Conservation (phyloP, 2,888 invertebrate species). For the Tenthredo distinguenda region DNA sequence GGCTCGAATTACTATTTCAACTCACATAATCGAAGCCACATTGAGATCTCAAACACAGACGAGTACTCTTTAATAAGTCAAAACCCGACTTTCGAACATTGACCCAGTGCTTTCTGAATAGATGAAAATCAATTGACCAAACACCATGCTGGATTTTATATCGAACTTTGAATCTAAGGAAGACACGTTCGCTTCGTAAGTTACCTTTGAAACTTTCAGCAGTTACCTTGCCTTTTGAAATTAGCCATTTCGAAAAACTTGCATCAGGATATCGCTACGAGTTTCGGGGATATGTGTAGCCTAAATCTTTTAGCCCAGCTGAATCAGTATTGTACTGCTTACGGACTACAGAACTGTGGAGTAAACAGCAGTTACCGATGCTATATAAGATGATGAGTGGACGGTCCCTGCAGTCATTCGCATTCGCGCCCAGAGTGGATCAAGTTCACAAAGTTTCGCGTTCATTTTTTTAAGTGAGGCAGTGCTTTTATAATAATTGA, state of each 20-base stretch:
- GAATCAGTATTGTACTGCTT: background rate
- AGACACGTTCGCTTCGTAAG: background rate
- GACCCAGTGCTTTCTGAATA: background rate
- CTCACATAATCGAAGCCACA: background rate
- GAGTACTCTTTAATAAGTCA: background rate
- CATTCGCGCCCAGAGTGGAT: conserved; percentile 37
- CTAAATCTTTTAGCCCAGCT: background rate
- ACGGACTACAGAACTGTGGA: conserved; percentile 6
- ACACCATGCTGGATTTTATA: background rate
- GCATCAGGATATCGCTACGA: background rate
- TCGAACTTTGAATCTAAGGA: background rate
- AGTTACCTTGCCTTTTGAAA: background rate
- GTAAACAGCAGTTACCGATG: conserved; percentile 60
- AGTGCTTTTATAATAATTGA: background rate
- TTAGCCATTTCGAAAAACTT: background rate
- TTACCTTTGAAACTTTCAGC: background rate
- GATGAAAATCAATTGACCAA: background rate
- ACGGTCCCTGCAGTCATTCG: conserved; percentile 45
- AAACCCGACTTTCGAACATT: background rate
- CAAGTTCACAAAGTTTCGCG: background rate
- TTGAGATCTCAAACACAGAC: background rate
- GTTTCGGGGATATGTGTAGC: background rate
- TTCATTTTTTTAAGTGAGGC: background rate
- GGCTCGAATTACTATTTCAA: background rate
- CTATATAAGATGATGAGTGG: conserved; percentile 73